Evolutionary conservation across 1,140 invertebrate species (phyloP), one percentile per base, ranked within the genome.

Genomic region (Cydia amplana): DNA sequence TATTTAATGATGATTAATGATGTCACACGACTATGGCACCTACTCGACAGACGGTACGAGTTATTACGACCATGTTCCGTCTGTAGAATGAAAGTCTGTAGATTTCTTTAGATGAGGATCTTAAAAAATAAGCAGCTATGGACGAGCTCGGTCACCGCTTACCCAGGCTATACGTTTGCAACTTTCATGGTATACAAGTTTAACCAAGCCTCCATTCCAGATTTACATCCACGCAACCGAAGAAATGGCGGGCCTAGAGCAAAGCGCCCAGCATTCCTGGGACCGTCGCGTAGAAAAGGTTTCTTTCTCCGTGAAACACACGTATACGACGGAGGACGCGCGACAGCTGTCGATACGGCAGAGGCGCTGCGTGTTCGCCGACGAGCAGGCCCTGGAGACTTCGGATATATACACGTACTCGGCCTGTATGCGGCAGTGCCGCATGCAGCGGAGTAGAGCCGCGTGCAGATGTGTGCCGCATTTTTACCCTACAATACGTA

Each of bases 291-390:
- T 95, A n/a, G 93, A 94, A 36, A 94, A 94, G 79, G 94, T 96
- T 7, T 93, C 94, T 0, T 96, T 96, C 80, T 95, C 95, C 0
- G 94, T 95, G 28, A 96, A 95, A 87, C 94, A 95, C 80, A 96
- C 95, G 2, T 96, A 96, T 80, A 96, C 95, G 0, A 96, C 95
- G 1, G 94, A 94, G 55, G 95, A 96, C 82, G 95, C 95, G 0
- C 91, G 94, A 1, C 95, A 96, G 79, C 86, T 96, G 12, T 94
- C 94, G 2, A 94, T 96, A 7, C 93, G 93, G 10, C 95, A 96
- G 82, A 85, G 96, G 55, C 94, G 95, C 60, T 96, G 95, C 79
- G 93, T 96, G 32, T 96, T 96, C 80, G 89, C 93, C 4, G 94
- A 95, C 78, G 95, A 96, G 88, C 89, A 94, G 18, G 92, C 93